Evolutionary conservation across 2,888 invertebrate species (phyloP), one percentile per base, ranked within the genome.

Genomic region (Allacma fusca): DNA sequence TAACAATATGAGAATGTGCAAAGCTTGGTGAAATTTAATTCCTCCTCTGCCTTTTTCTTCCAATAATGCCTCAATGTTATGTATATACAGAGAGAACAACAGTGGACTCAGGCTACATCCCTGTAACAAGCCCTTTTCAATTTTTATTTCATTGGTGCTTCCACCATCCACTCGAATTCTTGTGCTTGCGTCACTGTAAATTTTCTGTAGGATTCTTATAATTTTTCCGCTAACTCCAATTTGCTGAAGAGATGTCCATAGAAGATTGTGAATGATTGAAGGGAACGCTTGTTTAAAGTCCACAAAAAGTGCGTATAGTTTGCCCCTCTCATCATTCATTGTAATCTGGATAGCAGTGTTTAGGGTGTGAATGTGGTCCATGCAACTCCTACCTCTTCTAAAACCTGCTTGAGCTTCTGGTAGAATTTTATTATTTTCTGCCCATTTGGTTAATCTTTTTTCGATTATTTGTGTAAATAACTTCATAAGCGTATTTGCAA

Each of bases 391-490:
- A 0, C 29, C 64, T 65, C 69, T 76, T 19, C 79, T 26, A 44
- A 81, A 81, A 0, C 80, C 81, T 0, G 34, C 72, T 50, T 80
- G 80, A 1, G 40, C 40, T 70, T 81, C 80, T 19, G 81, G 81
- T 19, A 80, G 0, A 5, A 77, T 67, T 16, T 72, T 70, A 24
- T 62, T 70, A 1, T 19, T 9, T 1, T 78, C 68, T 9, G 78
- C 80, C 79, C 76, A 81, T 13, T 24, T 59, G 0, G 23, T 43
- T 12, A 81, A 13, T 19, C 80, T 28, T 1, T 26, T 28, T 2
- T 70, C 44, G 0, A 81, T 26, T 1, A 82, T 77, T 50, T 70
- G 67, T n/a, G 80, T 81, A 24, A 80, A 81, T 0, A 79, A 16
- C 71, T 82, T 82, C 0, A 78, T 50, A 0, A 64, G 21, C 4